Percentiles rank a stretch among this genome's conserved stretches.
Conservation (phyloP, 2,797 vertebrate species). For the Coilia nasus region DNA sequence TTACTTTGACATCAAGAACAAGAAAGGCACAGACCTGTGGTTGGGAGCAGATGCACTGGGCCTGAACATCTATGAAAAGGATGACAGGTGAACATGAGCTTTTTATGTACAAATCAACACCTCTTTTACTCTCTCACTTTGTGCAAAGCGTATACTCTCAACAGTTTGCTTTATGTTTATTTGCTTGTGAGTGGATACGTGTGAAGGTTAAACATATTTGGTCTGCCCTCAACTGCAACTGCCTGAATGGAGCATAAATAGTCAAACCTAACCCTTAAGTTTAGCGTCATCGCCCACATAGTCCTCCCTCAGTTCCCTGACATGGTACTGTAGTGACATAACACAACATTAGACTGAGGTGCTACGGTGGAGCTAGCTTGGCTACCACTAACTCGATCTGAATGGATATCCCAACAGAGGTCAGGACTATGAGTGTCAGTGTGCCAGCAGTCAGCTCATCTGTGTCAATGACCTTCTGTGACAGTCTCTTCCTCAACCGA, state of each 20-base stretch:
- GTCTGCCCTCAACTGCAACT: no score
- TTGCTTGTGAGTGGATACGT: no score
- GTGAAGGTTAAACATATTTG: no score
- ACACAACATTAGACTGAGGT: no score
- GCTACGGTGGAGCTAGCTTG: no score
- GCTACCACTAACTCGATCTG: background rate
- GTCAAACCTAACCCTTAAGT: no score
- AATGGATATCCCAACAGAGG: background rate
- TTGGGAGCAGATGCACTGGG: slow-evolving; percentile 94
- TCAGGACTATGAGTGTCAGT: slow-evolving; percentile 43
- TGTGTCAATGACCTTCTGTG: slow-evolving; percentile 53
- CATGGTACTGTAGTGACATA: background rate
- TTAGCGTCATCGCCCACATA: no score
- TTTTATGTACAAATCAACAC: background rate
- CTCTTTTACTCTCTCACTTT: background rate
- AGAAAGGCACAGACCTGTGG: slow-evolving; percentile 94
- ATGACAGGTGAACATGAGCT: slow-evolving; percentile 80
- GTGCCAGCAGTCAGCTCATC: slow-evolving; percentile 42
- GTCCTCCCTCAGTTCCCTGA: background rate
- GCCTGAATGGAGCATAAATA: no score
- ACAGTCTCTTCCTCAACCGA: slow-evolving; percentile 27
- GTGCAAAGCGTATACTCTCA: no score
- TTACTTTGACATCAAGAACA: slow-evolving; percentile 98
- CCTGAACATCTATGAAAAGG: slow-evolving; percentile 93
- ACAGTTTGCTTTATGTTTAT: no score